Base-by-base conservation (phyloP, 2,888 invertebrate genomes). In the Hecatera dysodea region DNA sequence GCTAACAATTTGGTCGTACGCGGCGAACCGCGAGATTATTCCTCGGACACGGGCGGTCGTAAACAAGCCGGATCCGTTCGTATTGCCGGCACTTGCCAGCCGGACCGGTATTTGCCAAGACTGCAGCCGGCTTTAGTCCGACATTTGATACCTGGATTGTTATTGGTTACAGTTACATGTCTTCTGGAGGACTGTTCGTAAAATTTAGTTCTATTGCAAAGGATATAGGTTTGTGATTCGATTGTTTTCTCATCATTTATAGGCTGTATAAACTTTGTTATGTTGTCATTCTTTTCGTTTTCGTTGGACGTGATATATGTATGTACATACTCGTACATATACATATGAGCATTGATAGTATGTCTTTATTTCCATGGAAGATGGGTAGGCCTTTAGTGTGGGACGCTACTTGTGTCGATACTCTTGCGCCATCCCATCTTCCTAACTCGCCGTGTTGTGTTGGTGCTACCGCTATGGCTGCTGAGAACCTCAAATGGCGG, bases 21-120 rank as follows among this genome's bases (percentile, higher is more conserved):
- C 60, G 75, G 75, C 12, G 46, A 75, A 65, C 75, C 75, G 75
- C 75, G 44, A 60, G 66, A 80, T 75, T 79, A 79, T 60, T 74
- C 80, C 59, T 46, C 60, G 39, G 75, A 50, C 80, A 60, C 29
- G 55, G 59, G 3, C 53, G 59, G n/a, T 56, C 80, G 75, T 79
- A 79, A 79, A 75, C 75, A 79, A 75, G 39, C 44, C 50, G 36
- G 66, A 50, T 79, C 79, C 59, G 79, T 55, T 65, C 55, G 59
- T 66, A 74, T 75, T 60, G 75, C 66, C 66, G 60, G 52, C 36
- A 39, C 42, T 73, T 60, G 75, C 65, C 80, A 72, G 48, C 24
- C 29, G 42, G 27, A 44, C 48, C 78, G 33, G 17, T 73, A 65
- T 75, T 75, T 74, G 75, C 66, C 66, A 79, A 55, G 48, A 64